Evolutionary conservation across 2,113 vertebrate species (phyloP), one percentile per base, ranked within the genome.

Genomic region (Charina bottae): DNA sequence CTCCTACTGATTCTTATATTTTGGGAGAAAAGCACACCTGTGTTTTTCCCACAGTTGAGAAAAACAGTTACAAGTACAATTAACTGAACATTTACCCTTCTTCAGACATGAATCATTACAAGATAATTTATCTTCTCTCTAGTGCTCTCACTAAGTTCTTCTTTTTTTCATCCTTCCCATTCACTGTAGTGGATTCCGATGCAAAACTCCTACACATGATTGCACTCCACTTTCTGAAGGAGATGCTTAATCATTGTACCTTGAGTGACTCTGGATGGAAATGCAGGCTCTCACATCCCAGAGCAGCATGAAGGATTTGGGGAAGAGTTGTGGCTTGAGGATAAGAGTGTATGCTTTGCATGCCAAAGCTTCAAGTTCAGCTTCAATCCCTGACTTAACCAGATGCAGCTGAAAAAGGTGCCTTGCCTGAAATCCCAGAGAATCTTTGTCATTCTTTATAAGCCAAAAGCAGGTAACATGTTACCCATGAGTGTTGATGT

Each of bases 51-150:
- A 85, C 13, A 90, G 12, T 33, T 90, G 0, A 88, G 2, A 83
- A 83, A 90, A 93, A 91, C 85, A 72, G 19, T 54, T 59, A 91
- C 87, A 90, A 94, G 86, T 89, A 24, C 37, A 91, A 89, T 93
- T 93, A 92, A 91, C 33, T 46, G 59, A 59, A 0, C 60, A 17
- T 42, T 49, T 55, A 60, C 8, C 19, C 54, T 91, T 55, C 37
- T 93, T 58, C 91, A 64, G 90, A 68, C 91, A 68, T 3, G 5
- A 6, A 0, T 62, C 26, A 93, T 92, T 60, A 23, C 55, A 42
- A 37, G 87, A 58, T 88, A 21, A 0, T 26, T 33, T 92, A 10
- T 13, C 90, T 93, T 85, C 15, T 89, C 49, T 89, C 13, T 13
- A 88, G 46, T 6, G 90, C 28, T 93, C 23, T 58, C 94, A 83